Base-by-base conservation (phyloP, 2,888 invertebrate species). In the Drymonia ruficornis region DNA sequence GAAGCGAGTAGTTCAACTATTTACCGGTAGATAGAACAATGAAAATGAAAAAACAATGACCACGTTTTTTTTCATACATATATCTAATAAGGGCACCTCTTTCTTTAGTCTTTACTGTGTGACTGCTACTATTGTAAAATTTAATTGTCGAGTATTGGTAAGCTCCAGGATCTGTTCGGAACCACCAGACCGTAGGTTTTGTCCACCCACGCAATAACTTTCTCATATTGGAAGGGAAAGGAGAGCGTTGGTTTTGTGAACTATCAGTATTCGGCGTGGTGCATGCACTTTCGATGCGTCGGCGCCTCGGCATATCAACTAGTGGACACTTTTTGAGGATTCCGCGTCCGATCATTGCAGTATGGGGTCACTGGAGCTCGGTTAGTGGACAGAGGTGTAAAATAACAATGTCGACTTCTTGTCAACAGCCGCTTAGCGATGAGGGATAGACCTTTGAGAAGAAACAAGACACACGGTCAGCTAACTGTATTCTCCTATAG, bases 231-330 rank as follows among this genome's bases (percentile, higher is more conserved):
- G 56, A 51, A 53, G 64, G 63, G 60, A 70, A 75, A 71, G 62
- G 66, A 55, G 60, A 61, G 64, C 64, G 50, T 53, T 58, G 50
- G 63, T 67, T 69, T 59, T 58, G 63, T 60, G 66, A 72, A 63
- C 56, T 55, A 80, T 85, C 76, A 76, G 78, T 81, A 85, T 86
- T 79, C 84, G 38, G 43, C 50, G 15, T 44, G 62, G 52, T 63
- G 52, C 40, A 54, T 53, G 58, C 78, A 84, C 85, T 84, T 86
- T 86, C 86, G 80, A 72, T 84, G 66, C 50, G 56, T 47, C 46
- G 0, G 40, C 49, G 50, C 47, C 46, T 54, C 43, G 45, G 74
- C 71, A 74, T 76, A 52, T 66, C 55, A 76, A 82, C 56, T 52
- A 49, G 44, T 28, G 15, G 3, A 13, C 36, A 19, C 53, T 54